Percentiles rank a stretch among this genome's conserved stretches.
Evolutionary conservation across 2,113 vertebrate genomes (phyloP).

Genomic region (Onychostruthus taczanowskii): DNA sequence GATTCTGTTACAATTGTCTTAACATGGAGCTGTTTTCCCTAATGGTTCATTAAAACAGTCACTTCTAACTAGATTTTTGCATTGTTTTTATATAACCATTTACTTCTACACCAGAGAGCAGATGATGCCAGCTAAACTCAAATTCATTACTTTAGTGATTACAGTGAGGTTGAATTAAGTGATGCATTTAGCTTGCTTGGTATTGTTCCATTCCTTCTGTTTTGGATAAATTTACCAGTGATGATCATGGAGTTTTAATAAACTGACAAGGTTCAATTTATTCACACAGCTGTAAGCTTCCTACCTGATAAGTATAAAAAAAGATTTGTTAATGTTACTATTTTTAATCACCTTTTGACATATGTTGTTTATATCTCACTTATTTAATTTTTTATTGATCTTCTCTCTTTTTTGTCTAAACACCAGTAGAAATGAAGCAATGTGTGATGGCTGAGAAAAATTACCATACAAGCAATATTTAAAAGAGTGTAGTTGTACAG

Average conservation of each 20-base stretch:
- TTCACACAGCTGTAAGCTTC: background rate
- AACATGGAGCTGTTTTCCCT: background rate
- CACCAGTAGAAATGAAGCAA: background rate
- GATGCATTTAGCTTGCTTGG: background rate
- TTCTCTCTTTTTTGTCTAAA: background rate
- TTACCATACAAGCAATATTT: background rate
- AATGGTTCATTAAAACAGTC: background rate
- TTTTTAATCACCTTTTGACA: background rate
- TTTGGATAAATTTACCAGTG: background rate
- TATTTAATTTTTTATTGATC: background rate
- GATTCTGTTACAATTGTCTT: background rate
- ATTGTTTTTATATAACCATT: background rate
- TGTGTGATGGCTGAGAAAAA: background rate
- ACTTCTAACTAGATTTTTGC: background rate
- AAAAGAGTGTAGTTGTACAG: background rate
- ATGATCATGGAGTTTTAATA: background rate
- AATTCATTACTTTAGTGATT: background rate
- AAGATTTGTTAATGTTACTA: background rate
- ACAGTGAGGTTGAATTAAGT: background rate
- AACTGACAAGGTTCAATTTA: background rate
- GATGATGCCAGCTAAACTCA: background rate
- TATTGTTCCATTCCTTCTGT: background rate
- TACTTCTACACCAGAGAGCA: background rate
- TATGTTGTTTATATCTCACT: background rate
- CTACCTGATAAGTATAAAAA: background rate